phyloP scores from a whole-genome alignment of 1,140 invertebrate genomes.

The Monochamus saltuarius region DNA sequence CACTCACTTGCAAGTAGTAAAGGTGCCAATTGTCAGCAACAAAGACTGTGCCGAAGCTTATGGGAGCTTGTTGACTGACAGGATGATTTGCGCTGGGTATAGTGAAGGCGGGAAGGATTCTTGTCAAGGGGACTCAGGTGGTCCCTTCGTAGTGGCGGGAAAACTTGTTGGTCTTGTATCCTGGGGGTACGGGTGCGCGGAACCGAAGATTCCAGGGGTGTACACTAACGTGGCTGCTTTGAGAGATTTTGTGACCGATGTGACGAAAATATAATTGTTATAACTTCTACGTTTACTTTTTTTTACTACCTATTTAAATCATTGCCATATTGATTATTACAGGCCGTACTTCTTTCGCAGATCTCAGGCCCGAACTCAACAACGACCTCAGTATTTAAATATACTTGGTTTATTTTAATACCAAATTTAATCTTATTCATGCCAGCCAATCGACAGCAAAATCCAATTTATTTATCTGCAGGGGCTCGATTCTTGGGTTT shows the following conservation, averaged over 20 bases:
- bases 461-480: no score
- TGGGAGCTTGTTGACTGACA: slow-evolving; percentile 56
- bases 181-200: slow-evolving; percentile 54
- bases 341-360: no score
- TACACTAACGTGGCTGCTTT: slow-evolving; percentile 25
- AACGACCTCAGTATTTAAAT: no score
- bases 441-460: no score
- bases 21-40: slow-evolving; percentile 50
- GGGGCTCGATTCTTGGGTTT: no score
- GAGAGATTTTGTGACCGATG: slow-evolving; percentile 24
- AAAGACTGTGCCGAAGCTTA: slow-evolving; percentile 47
- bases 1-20: slow-evolving; percentile 52
- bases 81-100: slow-evolving; percentile 74
- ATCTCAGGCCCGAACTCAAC: no score
- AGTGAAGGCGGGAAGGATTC: slow-evolving; percentile 67
- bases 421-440: no score
- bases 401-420: no score
- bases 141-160: slow-evolving; percentile 34
- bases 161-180: slow-evolving; percentile 53
- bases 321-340: no score
- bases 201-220: slow-evolving; percentile 45
- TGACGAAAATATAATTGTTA: slow-evolving; percentile 22
- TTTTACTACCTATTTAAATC: no score
- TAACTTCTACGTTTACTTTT: background rate
- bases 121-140: slow-evolving; percentile 57